Conservation (phyloP, 2,113 vertebrate species). For the Microcebus tavaratra region DNA sequence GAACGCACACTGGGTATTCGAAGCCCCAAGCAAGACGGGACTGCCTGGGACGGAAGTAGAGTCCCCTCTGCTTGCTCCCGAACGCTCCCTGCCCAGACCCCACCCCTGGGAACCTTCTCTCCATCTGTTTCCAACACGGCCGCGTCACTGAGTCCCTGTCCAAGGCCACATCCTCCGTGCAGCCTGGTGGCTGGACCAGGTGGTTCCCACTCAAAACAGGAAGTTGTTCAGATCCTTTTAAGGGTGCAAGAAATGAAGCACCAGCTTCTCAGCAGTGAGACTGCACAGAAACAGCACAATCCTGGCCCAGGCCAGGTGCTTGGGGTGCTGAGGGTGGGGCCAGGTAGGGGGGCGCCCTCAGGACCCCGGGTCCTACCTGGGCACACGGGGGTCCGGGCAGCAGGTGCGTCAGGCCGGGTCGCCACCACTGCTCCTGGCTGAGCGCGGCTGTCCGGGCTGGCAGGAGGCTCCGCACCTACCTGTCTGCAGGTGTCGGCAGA, state of each 20-base stretch:
- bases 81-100: too few species aligned
- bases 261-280: neutral
- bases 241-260: neutral
- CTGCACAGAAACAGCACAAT: neutral
- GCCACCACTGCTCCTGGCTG: neutral
- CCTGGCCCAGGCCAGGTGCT: neutral
- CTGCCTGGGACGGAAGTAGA: neutral
- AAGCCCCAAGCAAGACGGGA: neutral
- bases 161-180: neutral
- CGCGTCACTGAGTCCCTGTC: neutral
- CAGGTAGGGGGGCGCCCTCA: neutral
- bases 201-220: neutral
- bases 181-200: neutral
- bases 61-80: rapidly evolving
- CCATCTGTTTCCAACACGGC: neutral
- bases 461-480: neutral
- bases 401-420: neutral
- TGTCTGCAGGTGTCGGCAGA: neutral
- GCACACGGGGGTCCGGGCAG: neutral
- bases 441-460: neutral
- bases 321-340: rapidly evolving
- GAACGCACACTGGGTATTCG: rapidly evolving
- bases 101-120: neutral
- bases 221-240: neutral
- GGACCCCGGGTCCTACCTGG: neutral